Evolutionary conservation across 1,140 invertebrate genomes (phyloP), one percentile per base, ranked within the genome.

Genomic region (Dreissena rostriformis): DNA sequence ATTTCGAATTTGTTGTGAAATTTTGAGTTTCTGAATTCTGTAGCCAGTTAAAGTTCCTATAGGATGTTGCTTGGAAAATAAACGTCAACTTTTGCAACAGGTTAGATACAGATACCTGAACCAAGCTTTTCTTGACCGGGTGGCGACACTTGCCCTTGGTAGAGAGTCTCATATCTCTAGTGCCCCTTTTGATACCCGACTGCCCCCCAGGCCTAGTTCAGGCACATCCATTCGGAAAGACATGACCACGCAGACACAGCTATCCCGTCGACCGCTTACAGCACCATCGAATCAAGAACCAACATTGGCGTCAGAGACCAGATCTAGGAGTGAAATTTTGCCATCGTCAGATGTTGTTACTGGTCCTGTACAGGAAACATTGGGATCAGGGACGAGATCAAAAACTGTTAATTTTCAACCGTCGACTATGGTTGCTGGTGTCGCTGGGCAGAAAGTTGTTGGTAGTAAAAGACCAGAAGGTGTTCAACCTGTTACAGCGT

Each of bases 131-230:
- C 71, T 55, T n/a, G 68, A 29, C 26, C 71, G 72, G 6, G 74
- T 71, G 74, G 80, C 80, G n/a, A 49, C 24, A 28, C 80, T 74
- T 29, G 80, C 80, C 24, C 71, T 82, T 26, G 72, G 80, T 66
- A 57, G 39, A 17, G 24, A 49, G 6, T 75, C 80, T 67, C 61
- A 7, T 17, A 70, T 61, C 10, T 82, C 80, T 68, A 82, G 80
- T 68, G 80, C 80, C 51, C 80, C 80, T 11, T 67, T 57, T 75
- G 80, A 82, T 68, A 82, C 80, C 11, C 71, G 63, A 29, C 57
- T 82, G 24, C 12, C 14, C 19, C 55, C 39, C 6, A 52, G 80
- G 24, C 80, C 80, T 22, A 75, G 72, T 61, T 82, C 80, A 5
- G 80, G 71, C 6, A 65, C 71, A 24, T 55, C 57, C 29, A 14